These are phyloP conservation scores for Carcinoscorpius rotundicauda DNA, from an alignment of 1,140 invertebrate species.

Conservation along the genomic window DNA sequence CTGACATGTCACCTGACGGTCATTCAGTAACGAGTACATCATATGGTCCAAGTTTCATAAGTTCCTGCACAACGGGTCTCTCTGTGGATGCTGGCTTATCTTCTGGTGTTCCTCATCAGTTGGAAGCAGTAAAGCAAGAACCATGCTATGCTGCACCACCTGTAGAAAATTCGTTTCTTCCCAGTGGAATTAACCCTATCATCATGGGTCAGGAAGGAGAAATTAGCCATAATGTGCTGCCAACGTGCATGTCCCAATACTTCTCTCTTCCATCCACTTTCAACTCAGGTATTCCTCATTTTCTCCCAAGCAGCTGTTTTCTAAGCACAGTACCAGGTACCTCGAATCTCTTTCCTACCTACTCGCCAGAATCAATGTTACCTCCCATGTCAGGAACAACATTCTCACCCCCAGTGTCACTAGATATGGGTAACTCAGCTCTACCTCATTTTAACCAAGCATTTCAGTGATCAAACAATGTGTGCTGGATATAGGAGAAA, in stretches of 20 bases:
- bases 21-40: neutral
- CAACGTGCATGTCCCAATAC: conserved; percentile 14
- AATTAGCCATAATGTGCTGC: neutral
- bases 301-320: conserved; percentile 17
- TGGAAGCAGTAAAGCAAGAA: conserved; percentile 17
- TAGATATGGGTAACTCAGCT: conserved; percentile 18
- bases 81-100: neutral
- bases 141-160: conserved; percentile 1
- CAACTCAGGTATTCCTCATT: conserved; percentile 10
- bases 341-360: conserved; percentile 8
- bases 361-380: conserved; percentile 11
- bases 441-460: conserved; percentile 26
- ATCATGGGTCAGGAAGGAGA: neutral
- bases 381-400: conserved; percentile 3
- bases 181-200: too few species aligned
- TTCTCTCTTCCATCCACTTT: conserved; percentile 10
- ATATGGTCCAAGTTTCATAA: neutral
- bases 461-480: conserved; percentile 20
- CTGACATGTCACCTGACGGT: neutral
- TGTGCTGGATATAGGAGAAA: too few species aligned
- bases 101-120: too few species aligned
- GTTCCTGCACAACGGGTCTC: neutral
- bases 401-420: conserved; percentile 12
- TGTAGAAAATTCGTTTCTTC: neutral
- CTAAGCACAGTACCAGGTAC: conserved; percentile 11